Base-by-base conservation (phyloP, 2,797 vertebrate genomes). In the Melanotaenia boesemani region DNA sequence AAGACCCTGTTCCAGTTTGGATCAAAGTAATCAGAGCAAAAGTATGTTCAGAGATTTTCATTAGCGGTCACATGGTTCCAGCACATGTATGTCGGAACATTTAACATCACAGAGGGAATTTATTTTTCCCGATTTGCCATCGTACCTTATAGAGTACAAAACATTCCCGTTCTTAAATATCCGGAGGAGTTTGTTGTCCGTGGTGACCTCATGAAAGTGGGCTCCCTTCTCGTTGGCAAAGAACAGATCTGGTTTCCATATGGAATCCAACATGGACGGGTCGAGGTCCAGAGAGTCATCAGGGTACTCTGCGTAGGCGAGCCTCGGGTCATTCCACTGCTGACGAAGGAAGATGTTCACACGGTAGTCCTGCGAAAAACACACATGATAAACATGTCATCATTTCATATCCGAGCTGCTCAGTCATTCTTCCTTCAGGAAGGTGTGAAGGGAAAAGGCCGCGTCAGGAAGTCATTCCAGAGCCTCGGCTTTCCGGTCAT, bases 161-260 rank as follows among this genome's bases (percentile, higher is more conserved):
- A 99, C 97, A 78, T 98, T 98, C 72, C 98, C 97, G 20, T 98
- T 98, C 94, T 98, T 98, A 84, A 98, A 99, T 90, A 99, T 99
- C 88, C 98, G 89, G 63, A 99, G 87, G 73, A 99, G 88, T 28
- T 99, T 99, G 88, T 99, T 99, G 84, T 99, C 98, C 22, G 98
- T 99, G 6, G 98, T 99, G 68, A 99, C 97, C 89, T 98, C 98
- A 0, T 99, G 98, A 85, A 99, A 99, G 82, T 99, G 97, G 34
- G 98, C 98, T 28, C 98, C 98, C 83, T 99, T 99, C 91, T 99
- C 97, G 39, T 99, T 99, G 77, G 98, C 98, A 81, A 99, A 99
- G 88, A 99, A 99, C 81, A 99, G 89, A 82, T 99, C 98, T 3
- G 98, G 98, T 87, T 99, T 99, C 98, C 98, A 99, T 72, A 99